These are phyloP conservation scores for Thymallus thymallus DNA, from an alignment of 2,113 vertebrate genomes.

Conservation along the genomic window DNA sequence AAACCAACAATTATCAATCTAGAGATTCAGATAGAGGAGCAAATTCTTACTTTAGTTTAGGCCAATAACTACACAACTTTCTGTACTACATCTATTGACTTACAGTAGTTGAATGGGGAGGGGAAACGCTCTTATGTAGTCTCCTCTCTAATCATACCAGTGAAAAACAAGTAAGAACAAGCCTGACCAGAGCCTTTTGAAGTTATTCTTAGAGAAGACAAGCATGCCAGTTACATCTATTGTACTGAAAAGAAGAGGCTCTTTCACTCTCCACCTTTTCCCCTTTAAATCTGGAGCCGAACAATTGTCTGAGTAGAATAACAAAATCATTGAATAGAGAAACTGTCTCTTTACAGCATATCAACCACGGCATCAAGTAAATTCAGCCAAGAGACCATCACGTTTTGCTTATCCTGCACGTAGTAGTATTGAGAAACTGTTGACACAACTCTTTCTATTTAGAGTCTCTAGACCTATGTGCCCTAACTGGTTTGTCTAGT, in stretches of 20 bases:
- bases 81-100: background rate
- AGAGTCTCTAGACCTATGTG: slow-evolving; percentile 27
- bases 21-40: background rate
- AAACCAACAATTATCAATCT: background rate
- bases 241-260: background rate
- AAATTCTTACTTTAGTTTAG: slow-evolving; percentile 6
- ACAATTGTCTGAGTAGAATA: background rate
- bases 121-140: slow-evolving; percentile 24
- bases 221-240: background rate
- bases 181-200: slow-evolving; percentile 17
- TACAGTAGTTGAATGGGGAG: background rate
- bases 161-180: slow-evolving; percentile 33
- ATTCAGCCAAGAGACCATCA: background rate
- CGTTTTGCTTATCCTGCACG: background rate
- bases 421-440: background rate
- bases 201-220: background rate
- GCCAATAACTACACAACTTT: background rate
- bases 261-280: background rate
- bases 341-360: background rate
- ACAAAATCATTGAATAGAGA: background rate
- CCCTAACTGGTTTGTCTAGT: slow-evolving; percentile 81
- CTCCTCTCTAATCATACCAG: slow-evolving; percentile 22
- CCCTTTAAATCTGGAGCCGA: background rate
- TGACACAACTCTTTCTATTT: slow-evolving; percentile 1
- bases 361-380: background rate